Conservation (phyloP, 2,113 vertebrate genomes). For the Axis porcinus region DNA sequence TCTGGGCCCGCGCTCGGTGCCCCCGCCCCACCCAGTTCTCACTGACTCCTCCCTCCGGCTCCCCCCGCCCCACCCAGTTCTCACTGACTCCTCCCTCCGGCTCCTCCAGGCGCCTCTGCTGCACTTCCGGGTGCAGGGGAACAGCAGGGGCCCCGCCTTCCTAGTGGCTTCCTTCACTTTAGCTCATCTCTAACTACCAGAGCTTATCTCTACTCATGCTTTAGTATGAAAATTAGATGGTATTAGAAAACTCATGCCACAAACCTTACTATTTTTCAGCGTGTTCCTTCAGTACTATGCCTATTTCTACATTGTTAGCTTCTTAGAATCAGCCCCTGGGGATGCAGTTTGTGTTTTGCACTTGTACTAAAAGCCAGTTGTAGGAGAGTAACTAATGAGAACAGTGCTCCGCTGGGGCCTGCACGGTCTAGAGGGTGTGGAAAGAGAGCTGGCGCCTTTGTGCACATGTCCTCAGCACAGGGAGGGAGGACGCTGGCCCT, state of each 20-base stretch:
- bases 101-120: neutral
- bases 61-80: neutral
- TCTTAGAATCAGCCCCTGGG: neutral
- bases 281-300: neutral
- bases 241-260: neutral
- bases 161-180: neutral
- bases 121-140: too few species aligned
- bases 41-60: neutral
- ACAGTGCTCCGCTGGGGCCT: neutral
- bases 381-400: neutral
- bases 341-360: neutral
- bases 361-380: neutral
- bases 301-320: neutral
- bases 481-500: neutral
- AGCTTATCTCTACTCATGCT: neutral
- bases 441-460: neutral
- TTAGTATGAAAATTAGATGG: neutral
- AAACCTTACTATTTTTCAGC: neutral
- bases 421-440: neutral
- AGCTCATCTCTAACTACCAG: neutral
- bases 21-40: neutral
- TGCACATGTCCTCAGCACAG: rapidly evolving
- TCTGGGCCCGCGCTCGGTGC: neutral
- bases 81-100: neutral
- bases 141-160: too few species aligned